Percentiles rank a stretch among this genome's conserved stretches.
phyloP scores from a whole-genome alignment of 2,113 vertebrate genomes.

The Synchiropus splendidus region DNA sequence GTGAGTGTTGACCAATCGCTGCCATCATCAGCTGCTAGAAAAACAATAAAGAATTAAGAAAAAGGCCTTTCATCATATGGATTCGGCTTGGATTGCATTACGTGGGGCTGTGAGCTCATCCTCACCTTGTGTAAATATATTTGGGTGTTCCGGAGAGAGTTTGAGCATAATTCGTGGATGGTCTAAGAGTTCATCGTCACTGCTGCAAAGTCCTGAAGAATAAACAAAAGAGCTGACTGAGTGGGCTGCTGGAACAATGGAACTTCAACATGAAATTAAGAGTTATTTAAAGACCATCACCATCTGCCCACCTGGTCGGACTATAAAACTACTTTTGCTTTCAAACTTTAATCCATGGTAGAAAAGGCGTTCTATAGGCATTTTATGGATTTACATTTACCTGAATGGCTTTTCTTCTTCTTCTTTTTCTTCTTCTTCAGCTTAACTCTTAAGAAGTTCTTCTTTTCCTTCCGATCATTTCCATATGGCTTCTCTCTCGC shows the following conservation, averaged over 20 bases:
- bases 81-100: too few relatives aligned
- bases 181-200: constrained; percentile 74
- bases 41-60: not conserved
- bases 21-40: constrained; percentile 72
- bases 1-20: constrained; percentile 88
- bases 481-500: constrained; percentile 72
- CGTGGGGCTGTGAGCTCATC: not conserved
- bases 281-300: not conserved
- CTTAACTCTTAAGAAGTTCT: constrained; percentile 77
- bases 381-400: constrained; percentile 55
- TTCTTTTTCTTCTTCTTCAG: constrained; percentile 91
- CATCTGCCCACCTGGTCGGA: not conserved
- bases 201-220: constrained; percentile 65
- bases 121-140: constrained; percentile 18
- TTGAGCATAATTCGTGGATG: constrained; percentile 59
- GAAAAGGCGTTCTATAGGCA: too few relatives aligned
- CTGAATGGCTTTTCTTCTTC: constrained; percentile 74
- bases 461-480: constrained; percentile 56
- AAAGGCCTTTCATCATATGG: too few relatives aligned
- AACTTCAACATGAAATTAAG: too few relatives aligned
- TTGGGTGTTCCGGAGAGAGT: constrained; percentile 54
- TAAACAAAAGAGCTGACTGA: not conserved
- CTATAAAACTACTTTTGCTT: not conserved
- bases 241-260: not conserved
- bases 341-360: not conserved